A percentile compares a stretch with the other conserved stretches of the same genome.
Conservation (phyloP, 2,797 vertebrate genomes). For the Danio jaintianensis region DNA sequence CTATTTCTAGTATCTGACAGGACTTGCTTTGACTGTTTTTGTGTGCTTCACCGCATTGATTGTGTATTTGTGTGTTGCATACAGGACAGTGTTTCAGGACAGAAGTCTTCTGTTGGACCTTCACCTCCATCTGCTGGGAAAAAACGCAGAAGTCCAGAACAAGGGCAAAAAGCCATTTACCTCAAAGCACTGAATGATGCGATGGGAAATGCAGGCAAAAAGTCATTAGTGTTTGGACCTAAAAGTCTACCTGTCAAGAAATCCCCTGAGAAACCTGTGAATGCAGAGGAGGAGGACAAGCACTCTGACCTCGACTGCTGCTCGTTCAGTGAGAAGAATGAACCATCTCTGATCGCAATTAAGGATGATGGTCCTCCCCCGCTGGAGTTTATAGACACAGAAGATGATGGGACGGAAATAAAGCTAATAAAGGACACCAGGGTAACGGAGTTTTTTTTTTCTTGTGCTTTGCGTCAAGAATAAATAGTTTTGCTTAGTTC, state of each 20-base stretch:
- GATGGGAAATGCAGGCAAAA: conserved; percentile 52
- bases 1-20: neutral
- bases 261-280: neutral
- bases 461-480: no score
- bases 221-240: neutral
- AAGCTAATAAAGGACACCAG: conserved; percentile 32
- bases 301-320: conserved; percentile 32
- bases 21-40: neutral
- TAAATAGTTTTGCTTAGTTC: no score
- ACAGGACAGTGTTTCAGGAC: conserved; percentile 2
- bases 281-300: neutral
- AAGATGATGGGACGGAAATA: conserved; percentile 14
- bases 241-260: neutral
- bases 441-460: conserved; percentile 59
- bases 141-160: conserved; percentile 71
- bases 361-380: conserved; percentile 11
- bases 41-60: no score
- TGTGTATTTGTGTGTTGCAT: conserved; percentile 2
- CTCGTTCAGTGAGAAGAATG: conserved; percentile 1
- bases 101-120: neutral
- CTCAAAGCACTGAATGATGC: conserved; percentile 70
- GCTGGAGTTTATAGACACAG: conserved; percentile 45
- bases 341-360: neutral
- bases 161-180: conserved; percentile 73
- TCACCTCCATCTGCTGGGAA: conserved; percentile 49